A percentile compares a stretch with the other conserved stretches of the same genome.
Conservation (phyloP, 2,888 invertebrate genomes). For the Drosophila neonasuta region DNA sequence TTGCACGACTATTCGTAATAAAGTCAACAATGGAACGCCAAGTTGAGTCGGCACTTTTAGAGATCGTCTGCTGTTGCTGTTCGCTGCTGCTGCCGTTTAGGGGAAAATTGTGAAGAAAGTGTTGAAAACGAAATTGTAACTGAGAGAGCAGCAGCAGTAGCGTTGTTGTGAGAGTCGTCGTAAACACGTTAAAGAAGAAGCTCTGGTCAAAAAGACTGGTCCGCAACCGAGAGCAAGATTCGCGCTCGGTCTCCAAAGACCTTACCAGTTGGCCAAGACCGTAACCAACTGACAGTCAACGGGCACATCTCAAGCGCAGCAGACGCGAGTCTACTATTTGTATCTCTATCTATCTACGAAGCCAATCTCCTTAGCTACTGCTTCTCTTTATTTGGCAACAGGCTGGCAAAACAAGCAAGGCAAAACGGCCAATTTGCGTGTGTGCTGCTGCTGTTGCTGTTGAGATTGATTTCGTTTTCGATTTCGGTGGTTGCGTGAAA, state of each 20-base stretch:
- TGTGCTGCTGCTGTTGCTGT: constrained; percentile 19
- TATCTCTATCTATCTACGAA: constrained; percentile 13
- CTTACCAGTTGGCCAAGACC: constrained; percentile 69
- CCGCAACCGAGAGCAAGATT: constrained; percentile 35
- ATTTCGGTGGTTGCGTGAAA: constrained; percentile 63
- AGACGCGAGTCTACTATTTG: constrained; percentile 53
- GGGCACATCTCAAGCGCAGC: constrained; percentile 71
- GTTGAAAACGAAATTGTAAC: constrained; percentile 77
- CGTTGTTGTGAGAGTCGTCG: constrained; percentile 41
- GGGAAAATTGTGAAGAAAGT: constrained; percentile 78
- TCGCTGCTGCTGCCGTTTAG: constrained; percentile 43
- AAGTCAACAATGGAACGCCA: constrained; percentile 35
- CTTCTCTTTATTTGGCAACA: constrained; percentile 30
- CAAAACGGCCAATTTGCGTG: constrained; percentile 65
- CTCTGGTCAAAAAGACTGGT: constrained; percentile 56
- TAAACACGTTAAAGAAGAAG: constrained; percentile 67
- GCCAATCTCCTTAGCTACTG: constrained; percentile 34
- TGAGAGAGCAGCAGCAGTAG: constrained; percentile 56
- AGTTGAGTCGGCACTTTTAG: constrained; percentile 52
- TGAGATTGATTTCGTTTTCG: constrained; percentile 15
- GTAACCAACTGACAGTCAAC: constrained; percentile 65
- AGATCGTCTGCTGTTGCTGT: constrained; percentile 28
- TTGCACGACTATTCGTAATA: constrained; percentile 72
- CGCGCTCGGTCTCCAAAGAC: constrained; percentile 46
- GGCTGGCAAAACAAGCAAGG: constrained; percentile 22